phyloP scores from a whole-genome alignment of 1,140 invertebrate species.

The Physella acuta region DNA sequence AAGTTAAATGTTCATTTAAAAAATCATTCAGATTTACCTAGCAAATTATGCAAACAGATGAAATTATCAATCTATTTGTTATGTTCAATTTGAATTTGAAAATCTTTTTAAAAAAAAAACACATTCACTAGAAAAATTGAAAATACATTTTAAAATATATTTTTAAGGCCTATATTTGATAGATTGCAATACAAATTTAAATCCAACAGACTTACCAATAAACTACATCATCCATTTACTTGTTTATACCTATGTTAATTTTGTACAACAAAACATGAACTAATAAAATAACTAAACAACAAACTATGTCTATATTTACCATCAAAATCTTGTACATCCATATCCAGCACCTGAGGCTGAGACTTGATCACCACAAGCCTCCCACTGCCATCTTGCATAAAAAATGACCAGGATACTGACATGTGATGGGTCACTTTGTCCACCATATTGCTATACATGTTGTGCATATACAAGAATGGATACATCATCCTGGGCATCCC shows the following conservation, averaged over 20 bases:
- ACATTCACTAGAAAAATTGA: too few species aligned
- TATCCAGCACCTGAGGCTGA: slow-evolving; percentile 42
- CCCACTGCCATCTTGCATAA: slow-evolving; percentile 49
- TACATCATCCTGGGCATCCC: slow-evolving; percentile 43
- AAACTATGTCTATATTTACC: slow-evolving; percentile 32
- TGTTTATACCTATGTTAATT: too few species aligned
- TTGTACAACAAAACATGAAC: background rate
- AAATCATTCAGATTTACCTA: too few species aligned
- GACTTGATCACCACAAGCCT: slow-evolving; percentile 52
- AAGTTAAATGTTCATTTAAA: too few species aligned
- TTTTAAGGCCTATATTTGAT: too few species aligned
- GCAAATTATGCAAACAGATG: too few species aligned
- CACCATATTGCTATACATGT: slow-evolving; percentile 54
- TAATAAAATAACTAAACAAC: background rate
- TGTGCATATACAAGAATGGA: slow-evolving; percentile 56
- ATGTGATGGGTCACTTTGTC: slow-evolving; percentile 49
- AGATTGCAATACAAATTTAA: too few species aligned
- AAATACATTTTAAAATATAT: too few species aligned
- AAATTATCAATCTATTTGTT: too few species aligned
- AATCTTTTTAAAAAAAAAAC: too few species aligned
- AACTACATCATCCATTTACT: too few species aligned
- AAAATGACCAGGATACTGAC: slow-evolving; percentile 54
- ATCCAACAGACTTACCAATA: background rate
- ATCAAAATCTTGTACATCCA: slow-evolving; percentile 37
- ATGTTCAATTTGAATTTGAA: too few species aligned